Percentiles rank a stretch among this genome's conserved stretches.
phyloP scores from a whole-genome alignment of 2,113 vertebrate species.

The Todiramphus chloris region DNA sequence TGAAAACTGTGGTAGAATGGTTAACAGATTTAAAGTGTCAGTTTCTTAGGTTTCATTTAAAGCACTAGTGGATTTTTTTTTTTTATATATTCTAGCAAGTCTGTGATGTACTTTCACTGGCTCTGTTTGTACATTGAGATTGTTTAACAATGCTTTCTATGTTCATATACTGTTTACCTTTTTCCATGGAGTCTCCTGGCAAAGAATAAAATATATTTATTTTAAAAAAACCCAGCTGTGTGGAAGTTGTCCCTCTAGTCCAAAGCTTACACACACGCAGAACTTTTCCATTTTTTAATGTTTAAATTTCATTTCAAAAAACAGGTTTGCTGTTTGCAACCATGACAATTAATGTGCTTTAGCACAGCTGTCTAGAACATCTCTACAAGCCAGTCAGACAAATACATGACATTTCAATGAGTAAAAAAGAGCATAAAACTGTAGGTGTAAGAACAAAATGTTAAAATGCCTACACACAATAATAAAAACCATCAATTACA shows the following conservation, averaged over 20 bases:
- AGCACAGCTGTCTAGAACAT: conserved; percentile 90
- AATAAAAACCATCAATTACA: conserved; percentile 95
- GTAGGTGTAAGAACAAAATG: conserved; percentile 97
- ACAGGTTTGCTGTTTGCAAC: conserved; percentile 87
- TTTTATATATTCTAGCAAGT: conserved; percentile 84
- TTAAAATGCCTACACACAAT: conserved; percentile 97
- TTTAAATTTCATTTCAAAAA: conserved; percentile 99
- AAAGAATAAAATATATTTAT: conserved; percentile 99
- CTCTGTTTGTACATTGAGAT: conserved; percentile 95
- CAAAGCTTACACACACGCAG: not conserved
- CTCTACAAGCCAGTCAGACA: conserved; percentile 96
- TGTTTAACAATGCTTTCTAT: conserved; percentile 98
- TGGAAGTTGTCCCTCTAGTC: conserved; percentile 28
- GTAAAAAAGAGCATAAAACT: conserved; percentile 94
- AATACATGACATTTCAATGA: conserved; percentile 94
- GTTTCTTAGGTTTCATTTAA: conserved; percentile 84
- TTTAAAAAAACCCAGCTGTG: conserved; percentile 80
- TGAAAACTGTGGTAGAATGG: conserved; percentile 79
- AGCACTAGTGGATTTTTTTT: conserved; percentile 80
- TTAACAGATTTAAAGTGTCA: conserved; percentile 77
- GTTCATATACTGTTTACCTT: conserved; percentile 97
- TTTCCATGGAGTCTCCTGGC: conserved; percentile 97
- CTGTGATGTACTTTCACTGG: conserved; percentile 86
- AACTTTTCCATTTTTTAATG: conserved; percentile 85
- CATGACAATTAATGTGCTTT: conserved; percentile 94